These are phyloP conservation scores for Caenorhabditis sp. DNA, from an alignment of 2,888 invertebrate species.

Conservation along the genomic window DNA sequence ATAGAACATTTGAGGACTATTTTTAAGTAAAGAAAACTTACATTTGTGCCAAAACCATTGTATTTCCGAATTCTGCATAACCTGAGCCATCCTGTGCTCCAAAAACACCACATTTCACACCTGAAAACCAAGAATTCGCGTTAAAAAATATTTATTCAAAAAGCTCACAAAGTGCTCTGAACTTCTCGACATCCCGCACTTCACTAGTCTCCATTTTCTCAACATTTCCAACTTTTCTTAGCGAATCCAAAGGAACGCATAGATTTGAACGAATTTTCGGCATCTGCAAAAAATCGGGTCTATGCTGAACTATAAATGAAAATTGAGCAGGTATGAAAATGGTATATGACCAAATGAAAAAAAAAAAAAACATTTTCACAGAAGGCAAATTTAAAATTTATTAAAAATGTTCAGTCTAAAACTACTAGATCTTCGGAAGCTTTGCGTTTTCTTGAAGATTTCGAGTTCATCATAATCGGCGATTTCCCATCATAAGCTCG, in stretches of 20 bases:
- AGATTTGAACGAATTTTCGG: conserved; percentile 10
- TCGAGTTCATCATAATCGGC: conserved; percentile 21
- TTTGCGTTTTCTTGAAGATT: not conserved
- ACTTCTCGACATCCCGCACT: conserved; percentile 2
- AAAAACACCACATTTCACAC: conserved; percentile 54
- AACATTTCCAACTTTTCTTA: not conserved
- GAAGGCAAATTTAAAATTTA: not conserved
- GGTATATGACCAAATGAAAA: not conserved
- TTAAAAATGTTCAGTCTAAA: not conserved
- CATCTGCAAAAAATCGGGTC: not conserved
- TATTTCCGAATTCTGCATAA: conserved; percentile 56
- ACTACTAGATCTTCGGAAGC: not conserved
- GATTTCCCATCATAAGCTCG: conserved; percentile 20
- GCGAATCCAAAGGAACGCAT: not conserved
- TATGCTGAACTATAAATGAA: not conserved
- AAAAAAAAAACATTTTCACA: not conserved
- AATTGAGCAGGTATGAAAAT: not conserved
- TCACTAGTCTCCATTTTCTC: conserved; percentile 9
- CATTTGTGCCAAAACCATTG: conserved; percentile 50
- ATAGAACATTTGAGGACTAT: not conserved
- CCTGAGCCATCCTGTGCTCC: conserved; percentile 50
- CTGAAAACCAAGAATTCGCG: conserved; percentile 13
- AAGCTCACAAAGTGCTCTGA: conserved; percentile 27
- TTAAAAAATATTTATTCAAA: not conserved
- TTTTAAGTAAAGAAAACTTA: conserved; percentile 16